These are phyloP conservation scores for Andrena marginata DNA, from an alignment of 2,888 invertebrate species.

Conservation along the genomic window DNA sequence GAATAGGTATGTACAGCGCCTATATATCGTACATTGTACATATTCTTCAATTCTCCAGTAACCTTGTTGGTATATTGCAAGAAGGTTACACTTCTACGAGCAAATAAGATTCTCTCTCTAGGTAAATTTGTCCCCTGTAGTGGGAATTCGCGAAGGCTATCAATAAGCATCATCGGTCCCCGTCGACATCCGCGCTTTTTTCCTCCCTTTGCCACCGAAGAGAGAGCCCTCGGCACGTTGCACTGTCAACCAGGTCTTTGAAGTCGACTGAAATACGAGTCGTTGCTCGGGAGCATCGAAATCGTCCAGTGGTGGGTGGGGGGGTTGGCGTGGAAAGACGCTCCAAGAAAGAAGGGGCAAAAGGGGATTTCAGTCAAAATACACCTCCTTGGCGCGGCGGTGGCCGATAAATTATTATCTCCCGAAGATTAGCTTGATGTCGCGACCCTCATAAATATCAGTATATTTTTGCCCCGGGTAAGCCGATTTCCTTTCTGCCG, in stretches of 20 bases:
- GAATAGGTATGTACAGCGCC: not conserved
- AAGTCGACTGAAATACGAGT: conserved; percentile 62
- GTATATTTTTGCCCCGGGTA: conserved; percentile 83
- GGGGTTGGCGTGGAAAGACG: conserved; percentile 58
- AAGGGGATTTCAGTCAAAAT: conserved; percentile 79
- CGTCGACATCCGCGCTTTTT: not conserved
- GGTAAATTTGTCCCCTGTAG: not conserved
- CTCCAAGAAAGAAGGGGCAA: conserved; percentile 47
- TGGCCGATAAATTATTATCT: conserved; percentile 84
- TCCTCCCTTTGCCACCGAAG: not conserved
- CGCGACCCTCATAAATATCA: conserved; percentile 85
- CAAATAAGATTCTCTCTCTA: not conserved
- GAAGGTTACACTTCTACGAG: not conserved
- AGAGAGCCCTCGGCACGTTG: conserved; percentile 8
- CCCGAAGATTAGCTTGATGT: conserved; percentile 84
- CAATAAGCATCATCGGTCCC: conserved; percentile 16
- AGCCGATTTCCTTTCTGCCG: conserved; percentile 84
- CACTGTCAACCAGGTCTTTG: conserved; percentile 57
- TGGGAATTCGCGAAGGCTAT: conserved; percentile 12
- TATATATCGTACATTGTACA: not conserved
- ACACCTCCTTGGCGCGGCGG: conserved; percentile 73
- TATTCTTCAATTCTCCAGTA: not conserved
- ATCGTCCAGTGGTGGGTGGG: conserved; percentile 23
- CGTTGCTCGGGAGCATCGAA: conserved; percentile 41
- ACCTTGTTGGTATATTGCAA: not conserved